These are phyloP conservation scores for Drosophila sulfurigaster DNA, from an alignment of 1,140 invertebrate genomes.

Conservation along the genomic window DNA sequence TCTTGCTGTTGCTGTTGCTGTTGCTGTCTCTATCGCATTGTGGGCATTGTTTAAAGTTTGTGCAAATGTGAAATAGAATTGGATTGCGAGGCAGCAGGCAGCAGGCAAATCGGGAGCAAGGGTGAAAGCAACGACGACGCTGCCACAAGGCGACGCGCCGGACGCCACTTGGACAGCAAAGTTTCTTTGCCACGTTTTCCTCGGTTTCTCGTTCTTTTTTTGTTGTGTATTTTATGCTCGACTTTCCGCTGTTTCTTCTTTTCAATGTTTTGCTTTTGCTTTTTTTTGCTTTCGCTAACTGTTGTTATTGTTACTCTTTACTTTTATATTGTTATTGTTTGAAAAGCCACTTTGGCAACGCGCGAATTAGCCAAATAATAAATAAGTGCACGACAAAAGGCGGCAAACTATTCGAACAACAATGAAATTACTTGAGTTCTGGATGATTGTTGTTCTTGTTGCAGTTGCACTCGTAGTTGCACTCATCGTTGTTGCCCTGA, in stretches of 20 bases:
- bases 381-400: conserved; percentile 80
- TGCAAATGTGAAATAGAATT: conserved; percentile 78
- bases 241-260: conserved; percentile 1
- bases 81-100: conserved; percentile 46
- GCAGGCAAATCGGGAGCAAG: background rate
- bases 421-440: conserved; percentile 74
- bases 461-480: background rate
- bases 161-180: conserved; percentile 69
- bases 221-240: conserved; percentile 4
- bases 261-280: background rate
- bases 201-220: conserved; percentile 3
- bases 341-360: conserved; percentile 70
- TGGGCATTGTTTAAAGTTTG: conserved; percentile 77
- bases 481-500: conserved; percentile 15
- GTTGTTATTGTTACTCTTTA: conserved; percentile 24
- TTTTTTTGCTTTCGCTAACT: conserved; percentile 3
- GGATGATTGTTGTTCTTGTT: conserved; percentile 4
- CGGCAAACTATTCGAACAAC: conserved; percentile 72
- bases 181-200: conserved; percentile 48
- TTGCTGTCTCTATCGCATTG: conserved; percentile 43
- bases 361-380: conserved; percentile 83
- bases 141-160: conserved; percentile 22
- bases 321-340: conserved; percentile 67
- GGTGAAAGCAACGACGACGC: conserved; percentile 11
- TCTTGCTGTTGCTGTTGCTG: background rate